phyloP scores from a whole-genome alignment of 2,113 vertebrate genomes.

The Zosterops hypoxanthus region DNA sequence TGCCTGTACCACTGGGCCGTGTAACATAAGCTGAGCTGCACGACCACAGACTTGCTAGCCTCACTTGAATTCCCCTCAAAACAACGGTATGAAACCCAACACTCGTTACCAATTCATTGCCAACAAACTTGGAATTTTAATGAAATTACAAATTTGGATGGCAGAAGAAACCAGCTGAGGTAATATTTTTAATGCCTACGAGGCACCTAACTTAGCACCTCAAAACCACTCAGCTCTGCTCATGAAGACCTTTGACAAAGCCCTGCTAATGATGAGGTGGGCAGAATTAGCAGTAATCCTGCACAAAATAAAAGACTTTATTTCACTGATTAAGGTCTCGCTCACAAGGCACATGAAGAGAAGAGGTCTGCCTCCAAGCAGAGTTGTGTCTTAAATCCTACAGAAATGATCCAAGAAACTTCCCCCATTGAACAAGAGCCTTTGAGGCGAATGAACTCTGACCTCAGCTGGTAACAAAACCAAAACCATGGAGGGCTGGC shows the following conservation, averaged over 20 bases:
- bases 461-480: conserved; percentile 44
- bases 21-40: background rate
- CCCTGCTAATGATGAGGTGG: background rate
- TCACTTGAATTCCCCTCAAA: background rate
- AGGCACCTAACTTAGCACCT: background rate
- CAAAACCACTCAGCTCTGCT: background rate
- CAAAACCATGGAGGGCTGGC: conserved; percentile 29
- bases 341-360: background rate
- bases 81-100: background rate
- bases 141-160: background rate
- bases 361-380: conserved; percentile 7
- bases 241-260: background rate
- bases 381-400: background rate
- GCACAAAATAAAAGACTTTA: background rate
- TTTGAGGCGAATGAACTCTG: conserved; percentile 36
- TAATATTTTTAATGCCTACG: background rate
- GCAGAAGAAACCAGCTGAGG: background rate
- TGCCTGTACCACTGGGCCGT: background rate
- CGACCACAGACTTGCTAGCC: background rate
- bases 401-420: conserved; percentile 32
- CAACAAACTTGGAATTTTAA: background rate
- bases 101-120: background rate
- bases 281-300: background rate
- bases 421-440: conserved; percentile 6
- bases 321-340: conserved; percentile 5